These are phyloP conservation scores for Machimus rusticus DNA, from an alignment of 2,888 invertebrate genomes.

Conservation along the genomic window DNA sequence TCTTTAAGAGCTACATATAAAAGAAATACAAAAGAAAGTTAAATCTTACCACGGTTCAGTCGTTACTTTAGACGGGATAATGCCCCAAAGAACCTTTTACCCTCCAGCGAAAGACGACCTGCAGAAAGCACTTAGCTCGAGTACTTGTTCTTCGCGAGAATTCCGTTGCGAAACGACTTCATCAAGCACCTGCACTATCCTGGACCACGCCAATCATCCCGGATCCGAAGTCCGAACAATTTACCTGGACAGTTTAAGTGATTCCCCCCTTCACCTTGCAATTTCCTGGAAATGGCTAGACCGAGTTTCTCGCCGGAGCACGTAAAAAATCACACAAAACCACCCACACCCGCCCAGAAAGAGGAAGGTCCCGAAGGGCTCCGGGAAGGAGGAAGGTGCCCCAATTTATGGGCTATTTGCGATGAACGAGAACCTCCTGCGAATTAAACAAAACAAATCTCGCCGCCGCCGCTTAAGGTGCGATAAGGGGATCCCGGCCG, in stretches of 20 bases:
- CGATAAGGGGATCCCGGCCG: background rate
- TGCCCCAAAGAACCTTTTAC: background rate
- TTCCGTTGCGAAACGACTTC: background rate
- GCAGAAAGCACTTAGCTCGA: background rate
- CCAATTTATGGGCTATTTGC: constrained; percentile 3
- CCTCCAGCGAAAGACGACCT: background rate
- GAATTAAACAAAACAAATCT: background rate
- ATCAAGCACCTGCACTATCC: background rate
- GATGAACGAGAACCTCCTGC: background rate
- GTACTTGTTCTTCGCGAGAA: background rate
- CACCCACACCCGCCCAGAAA: background rate
- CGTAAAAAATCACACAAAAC: background rate
- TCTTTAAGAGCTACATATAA: background rate
- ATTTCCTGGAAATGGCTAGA: background rate
- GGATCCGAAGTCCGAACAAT: background rate
- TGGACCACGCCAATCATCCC: background rate
- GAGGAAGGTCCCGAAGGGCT: background rate
- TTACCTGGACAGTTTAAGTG: background rate
- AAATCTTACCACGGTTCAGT: background rate
- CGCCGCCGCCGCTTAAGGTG: background rate
- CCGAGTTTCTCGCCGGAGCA: background rate
- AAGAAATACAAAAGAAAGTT: background rate
- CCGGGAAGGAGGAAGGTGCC: background rate
- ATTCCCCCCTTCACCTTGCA: background rate
- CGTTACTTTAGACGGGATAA: background rate